phyloP scores from a whole-genome alignment of 2,888 invertebrate species.

The Eristalis intricaria region DNA sequence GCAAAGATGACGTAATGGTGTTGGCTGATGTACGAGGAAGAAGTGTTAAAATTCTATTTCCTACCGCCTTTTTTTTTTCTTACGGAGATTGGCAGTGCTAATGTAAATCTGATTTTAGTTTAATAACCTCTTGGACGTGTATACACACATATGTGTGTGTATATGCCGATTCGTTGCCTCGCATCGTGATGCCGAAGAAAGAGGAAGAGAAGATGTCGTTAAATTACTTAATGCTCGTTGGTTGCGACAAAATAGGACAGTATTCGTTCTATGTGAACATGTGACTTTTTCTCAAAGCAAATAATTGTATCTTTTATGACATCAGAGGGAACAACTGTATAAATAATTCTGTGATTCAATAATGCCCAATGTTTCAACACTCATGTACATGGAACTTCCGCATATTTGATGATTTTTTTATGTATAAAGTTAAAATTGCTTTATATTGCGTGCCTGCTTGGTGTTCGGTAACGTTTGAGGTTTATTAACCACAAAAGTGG shows the following conservation, averaged over 20 bases:
- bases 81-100: background rate
- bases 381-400: too few species aligned
- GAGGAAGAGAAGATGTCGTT: background rate
- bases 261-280: background rate
- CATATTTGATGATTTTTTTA: too few species aligned
- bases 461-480: too few species aligned
- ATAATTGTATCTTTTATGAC: background rate
- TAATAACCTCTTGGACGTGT: conserved; percentile 17
- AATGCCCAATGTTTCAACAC: background rate
- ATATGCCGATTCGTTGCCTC: background rate
- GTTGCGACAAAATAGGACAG: too few species aligned
- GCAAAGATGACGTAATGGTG: conserved; percentile 57
- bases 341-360: background rate
- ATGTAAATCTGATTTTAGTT: conserved; percentile 15
- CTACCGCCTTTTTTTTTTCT: background rate
- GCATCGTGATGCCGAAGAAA: background rate
- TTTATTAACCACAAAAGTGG: too few species aligned
- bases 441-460: too few species aligned
- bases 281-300: background rate
- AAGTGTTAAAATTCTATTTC: background rate
- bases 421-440: too few species aligned
- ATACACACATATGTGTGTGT: background rate
- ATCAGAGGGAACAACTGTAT: background rate
- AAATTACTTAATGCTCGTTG: background rate
- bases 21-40: background rate